Percentiles rank a stretch among this genome's conserved stretches.
phyloP scores from a whole-genome alignment of 2,888 invertebrate species.

The Eledone cirrhosa region DNA sequence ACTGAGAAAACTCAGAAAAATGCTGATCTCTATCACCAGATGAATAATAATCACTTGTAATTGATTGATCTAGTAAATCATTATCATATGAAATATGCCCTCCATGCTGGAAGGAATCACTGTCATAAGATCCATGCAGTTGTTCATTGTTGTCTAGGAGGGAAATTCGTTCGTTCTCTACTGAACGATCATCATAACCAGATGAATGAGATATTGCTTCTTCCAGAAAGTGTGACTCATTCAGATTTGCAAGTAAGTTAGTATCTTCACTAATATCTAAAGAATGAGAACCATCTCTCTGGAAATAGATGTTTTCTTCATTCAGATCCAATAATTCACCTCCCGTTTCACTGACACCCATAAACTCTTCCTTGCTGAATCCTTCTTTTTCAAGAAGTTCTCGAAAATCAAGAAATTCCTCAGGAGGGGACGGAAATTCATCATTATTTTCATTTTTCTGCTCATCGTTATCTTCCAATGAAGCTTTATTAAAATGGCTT shows the following conservation, averaged over 20 bases:
- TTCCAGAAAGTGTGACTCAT: not conserved
- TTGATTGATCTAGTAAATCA: slow-evolving; percentile 1
- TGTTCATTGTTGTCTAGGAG: not conserved
- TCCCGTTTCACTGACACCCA: not conserved
- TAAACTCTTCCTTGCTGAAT: not conserved
- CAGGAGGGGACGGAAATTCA: slow-evolving; percentile 10
- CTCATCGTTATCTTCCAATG: not conserved
- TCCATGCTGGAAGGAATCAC: not conserved
- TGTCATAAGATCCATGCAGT: not conserved
- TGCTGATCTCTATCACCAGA: slow-evolving; percentile 4
- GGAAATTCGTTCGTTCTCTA: not conserved
- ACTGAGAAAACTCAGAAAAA: not conserved
- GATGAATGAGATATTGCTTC: not conserved
- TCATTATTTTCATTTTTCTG: not conserved
- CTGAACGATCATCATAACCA: not conserved
- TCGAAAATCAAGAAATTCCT: slow-evolving; percentile 12
- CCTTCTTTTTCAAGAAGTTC: slow-evolving; percentile 16
- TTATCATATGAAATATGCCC: not conserved
- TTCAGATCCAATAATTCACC: not conserved
- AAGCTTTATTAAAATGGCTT: too few relatives aligned
- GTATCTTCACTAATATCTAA: not conserved
- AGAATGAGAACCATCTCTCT: not conserved
- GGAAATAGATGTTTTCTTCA: not conserved
- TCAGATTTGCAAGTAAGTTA: not conserved
- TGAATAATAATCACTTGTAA: slow-evolving; percentile 10